A percentile compares a stretch with the other conserved stretches of the same genome.
These are phyloP conservation scores for Riptortus pedestris DNA, from an alignment of 1,140 invertebrate species.

Conservation along the genomic window DNA sequence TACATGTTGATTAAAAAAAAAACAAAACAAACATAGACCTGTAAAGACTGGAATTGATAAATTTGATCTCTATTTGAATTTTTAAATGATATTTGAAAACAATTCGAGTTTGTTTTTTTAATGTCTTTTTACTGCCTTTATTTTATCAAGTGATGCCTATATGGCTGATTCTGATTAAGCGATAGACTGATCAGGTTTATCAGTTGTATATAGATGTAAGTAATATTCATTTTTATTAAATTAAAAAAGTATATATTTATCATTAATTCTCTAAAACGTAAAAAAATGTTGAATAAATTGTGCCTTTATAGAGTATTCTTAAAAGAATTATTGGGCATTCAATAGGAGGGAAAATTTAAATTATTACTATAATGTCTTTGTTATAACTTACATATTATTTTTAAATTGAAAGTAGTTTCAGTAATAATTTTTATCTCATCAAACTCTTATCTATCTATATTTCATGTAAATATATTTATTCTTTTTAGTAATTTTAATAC, in stretches of 20 bases:
- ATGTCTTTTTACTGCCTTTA: background rate
- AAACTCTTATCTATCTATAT: too few species aligned
- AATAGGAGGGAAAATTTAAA: too few species aligned
- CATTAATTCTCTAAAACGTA: background rate
- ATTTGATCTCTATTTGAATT: background rate
- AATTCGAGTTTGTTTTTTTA: background rate
- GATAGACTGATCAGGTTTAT: too few species aligned
- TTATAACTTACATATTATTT: too few species aligned
- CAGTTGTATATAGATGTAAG: background rate
- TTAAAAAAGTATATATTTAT: background rate
- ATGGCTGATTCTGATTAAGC: too few species aligned
- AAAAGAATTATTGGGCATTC: background rate
- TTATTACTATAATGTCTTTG: too few species aligned
- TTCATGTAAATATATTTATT: too few species aligned
- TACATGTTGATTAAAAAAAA: too few species aligned
- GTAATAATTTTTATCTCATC: too few species aligned
- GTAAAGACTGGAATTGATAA: background rate
- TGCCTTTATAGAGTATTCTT: background rate
- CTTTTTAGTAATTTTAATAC: too few species aligned
- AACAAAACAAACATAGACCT: background rate
- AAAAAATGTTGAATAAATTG: background rate
- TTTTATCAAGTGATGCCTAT: background rate
- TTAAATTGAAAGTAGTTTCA: too few species aligned
- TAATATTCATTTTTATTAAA: background rate
- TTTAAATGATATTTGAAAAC: background rate